Conservation (phyloP, 1,140 invertebrate species). For the Araneus ventricosus region DNA sequence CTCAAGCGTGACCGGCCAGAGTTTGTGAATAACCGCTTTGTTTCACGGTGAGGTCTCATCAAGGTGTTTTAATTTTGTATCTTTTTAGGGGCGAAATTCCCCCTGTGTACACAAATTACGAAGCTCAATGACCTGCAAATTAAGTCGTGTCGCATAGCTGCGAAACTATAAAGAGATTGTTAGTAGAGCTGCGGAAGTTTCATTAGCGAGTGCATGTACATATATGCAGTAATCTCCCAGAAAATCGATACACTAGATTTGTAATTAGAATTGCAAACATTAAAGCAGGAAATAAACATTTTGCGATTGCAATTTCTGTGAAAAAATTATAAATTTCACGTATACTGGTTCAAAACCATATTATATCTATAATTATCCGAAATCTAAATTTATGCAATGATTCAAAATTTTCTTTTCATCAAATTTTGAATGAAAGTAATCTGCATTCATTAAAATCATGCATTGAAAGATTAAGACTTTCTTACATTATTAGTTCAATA, state of each 20-base stretch:
- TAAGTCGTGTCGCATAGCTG: slow-evolving; percentile 4
- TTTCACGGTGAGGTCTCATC: slow-evolving; percentile 35
- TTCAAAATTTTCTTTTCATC: too few relatives aligned
- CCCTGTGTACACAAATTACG: neutral
- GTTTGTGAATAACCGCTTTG: slow-evolving; percentile 36
- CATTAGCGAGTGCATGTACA: neutral
- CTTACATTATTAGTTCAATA: too few relatives aligned
- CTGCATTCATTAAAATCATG: too few relatives aligned
- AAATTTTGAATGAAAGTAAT: too few relatives aligned
- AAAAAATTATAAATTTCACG: too few relatives aligned
- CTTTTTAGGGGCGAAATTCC: neutral
- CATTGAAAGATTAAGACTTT: too few relatives aligned
- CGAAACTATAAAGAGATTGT: neutral
- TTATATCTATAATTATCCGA: too few relatives aligned
- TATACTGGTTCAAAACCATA: too few relatives aligned
- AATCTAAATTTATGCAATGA: too few relatives aligned
- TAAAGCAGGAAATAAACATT: too few relatives aligned
- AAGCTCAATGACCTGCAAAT: slow-evolving; percentile 4
- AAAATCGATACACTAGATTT: neutral
- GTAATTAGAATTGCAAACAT: too few relatives aligned
- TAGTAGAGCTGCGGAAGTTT: neutral
- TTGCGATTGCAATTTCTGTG: too few relatives aligned
- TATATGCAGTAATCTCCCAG: neutral
- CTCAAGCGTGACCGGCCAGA: slow-evolving; percentile 6
- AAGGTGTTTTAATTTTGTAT: slow-evolving; percentile 43